A percentile compares a stretch with the other conserved stretches of the same genome.
Conservation (phyloP, 2,113 vertebrate genomes). For the Scophthalmus maximus region DNA sequence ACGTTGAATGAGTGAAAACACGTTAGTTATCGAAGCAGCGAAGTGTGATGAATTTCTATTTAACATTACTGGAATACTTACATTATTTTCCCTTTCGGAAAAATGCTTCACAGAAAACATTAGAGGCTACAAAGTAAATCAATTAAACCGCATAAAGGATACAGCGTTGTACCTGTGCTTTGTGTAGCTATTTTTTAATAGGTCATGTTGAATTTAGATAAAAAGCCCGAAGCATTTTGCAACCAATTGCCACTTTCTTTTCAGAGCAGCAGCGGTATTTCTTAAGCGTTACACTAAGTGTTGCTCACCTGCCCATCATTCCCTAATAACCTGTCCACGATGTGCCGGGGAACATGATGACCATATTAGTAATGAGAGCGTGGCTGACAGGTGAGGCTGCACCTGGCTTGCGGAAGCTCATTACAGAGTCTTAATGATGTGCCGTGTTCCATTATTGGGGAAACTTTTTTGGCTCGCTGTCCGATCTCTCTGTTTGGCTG, state of each 20-base stretch:
- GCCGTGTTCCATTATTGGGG: conserved; percentile 68
- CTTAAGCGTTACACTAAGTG: conserved; percentile 27
- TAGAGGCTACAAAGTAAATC: not conserved
- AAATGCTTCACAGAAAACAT: not conserved
- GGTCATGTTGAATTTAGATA: conserved; percentile 16
- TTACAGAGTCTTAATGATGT: conserved; percentile 68
- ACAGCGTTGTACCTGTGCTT: not conserved
- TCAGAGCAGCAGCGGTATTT: conserved; percentile 1
- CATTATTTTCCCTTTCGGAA: not conserved
- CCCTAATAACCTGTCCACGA: conserved; percentile 65
- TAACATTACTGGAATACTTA: not conserved
- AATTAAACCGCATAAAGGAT: not conserved
- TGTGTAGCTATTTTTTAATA: not conserved
- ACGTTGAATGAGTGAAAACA: too few relatives aligned
- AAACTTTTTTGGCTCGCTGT: conserved; percentile 54
- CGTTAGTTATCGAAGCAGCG: too few relatives aligned
- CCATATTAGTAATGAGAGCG: conserved; percentile 69
- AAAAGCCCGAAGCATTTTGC: conserved; percentile 12
- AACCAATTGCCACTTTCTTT: conserved; percentile 46
- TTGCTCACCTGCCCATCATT: conserved; percentile 62
- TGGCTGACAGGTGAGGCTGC: conserved; percentile 69
- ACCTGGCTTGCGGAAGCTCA: conserved; percentile 67
- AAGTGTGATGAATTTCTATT: not conserved
- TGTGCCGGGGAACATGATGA: conserved; percentile 56
- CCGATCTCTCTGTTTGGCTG: conserved; percentile 50